Percentiles rank a stretch among this genome's conserved stretches.
phyloP scores from a whole-genome alignment of 2,797 vertebrate species.

The Ptychobarbus kaznakovi region DNA sequence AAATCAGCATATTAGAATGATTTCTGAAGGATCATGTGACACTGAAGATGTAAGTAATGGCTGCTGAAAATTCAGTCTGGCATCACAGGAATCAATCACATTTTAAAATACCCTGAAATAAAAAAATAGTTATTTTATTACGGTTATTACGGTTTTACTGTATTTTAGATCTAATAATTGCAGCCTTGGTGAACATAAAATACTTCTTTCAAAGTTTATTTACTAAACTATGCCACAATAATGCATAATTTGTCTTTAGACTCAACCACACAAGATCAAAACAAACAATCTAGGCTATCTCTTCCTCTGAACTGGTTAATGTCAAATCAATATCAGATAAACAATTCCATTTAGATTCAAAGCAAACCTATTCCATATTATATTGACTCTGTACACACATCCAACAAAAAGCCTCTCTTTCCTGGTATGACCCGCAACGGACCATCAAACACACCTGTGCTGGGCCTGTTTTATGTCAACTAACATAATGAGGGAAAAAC shows the following conservation, averaged over 20 bases:
- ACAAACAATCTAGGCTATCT: neutral
- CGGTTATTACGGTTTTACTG: neutral
- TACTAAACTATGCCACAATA: neutral
- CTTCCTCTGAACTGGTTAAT: neutral
- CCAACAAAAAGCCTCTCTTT: slow-evolving; percentile 36
- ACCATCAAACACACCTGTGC: slow-evolving; percentile 79
- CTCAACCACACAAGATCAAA: neutral
- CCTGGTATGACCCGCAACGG: slow-evolving; percentile 58
- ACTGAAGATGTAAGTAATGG: neutral
- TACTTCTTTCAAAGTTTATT: neutral
- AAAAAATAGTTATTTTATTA: neutral
- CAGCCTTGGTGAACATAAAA: neutral
- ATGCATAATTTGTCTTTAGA: neutral
- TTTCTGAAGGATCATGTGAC: neutral
- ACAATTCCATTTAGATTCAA: slow-evolving; percentile 45
- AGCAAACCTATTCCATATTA: slow-evolving; percentile 40
- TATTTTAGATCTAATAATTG: neutral
- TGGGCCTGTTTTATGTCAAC: slow-evolving; percentile 65
- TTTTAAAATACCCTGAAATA: neutral
- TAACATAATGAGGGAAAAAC: slow-evolving; percentile 69
- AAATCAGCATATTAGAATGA: neutral
- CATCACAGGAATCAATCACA: neutral
- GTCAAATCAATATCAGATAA: slow-evolving; percentile 7
- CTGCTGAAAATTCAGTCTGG: neutral
- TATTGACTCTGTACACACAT: slow-evolving; percentile 54